Evolutionary conservation across 2,888 invertebrate species (phyloP).

Genomic region (Campoplex nolae): DNA sequence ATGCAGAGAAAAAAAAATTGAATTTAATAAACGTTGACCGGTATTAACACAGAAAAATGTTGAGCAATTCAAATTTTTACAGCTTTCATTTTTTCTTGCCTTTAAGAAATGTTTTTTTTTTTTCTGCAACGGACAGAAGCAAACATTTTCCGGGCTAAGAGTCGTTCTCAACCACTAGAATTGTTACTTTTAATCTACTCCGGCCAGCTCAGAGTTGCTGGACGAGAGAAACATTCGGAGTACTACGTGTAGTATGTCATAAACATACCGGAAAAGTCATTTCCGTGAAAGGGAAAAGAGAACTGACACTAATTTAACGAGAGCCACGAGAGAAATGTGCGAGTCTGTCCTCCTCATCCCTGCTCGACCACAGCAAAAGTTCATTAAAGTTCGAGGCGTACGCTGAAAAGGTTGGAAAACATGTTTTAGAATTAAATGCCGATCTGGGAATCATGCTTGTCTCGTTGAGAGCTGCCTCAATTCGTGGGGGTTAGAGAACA

Average conservation of each 20-base stretch:
- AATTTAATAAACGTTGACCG: not conserved
- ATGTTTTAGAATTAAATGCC: conserved; percentile 58
- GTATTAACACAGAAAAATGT: not conserved
- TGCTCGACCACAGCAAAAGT: conserved; percentile 56
- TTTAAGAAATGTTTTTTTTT: too few relatives aligned
- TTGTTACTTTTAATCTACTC: conserved; percentile 34
- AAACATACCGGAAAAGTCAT: conserved; percentile 42
- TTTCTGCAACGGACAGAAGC: not conserved
- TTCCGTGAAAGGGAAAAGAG: conserved; percentile 37
- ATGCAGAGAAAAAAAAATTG: not conserved
- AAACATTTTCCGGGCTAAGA: not conserved
- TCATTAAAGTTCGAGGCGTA: conserved; percentile 64
- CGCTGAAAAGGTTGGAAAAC: conserved; percentile 42
- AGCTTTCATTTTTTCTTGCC: not conserved
- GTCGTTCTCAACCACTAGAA: not conserved
- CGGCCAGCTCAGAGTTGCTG: not conserved
- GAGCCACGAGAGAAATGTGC: conserved; percentile 12
- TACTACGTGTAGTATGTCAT: conserved; percentile 23
- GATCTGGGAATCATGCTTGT: conserved; percentile 38
- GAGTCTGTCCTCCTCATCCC: conserved; percentile 15
- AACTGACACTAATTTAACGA: conserved; percentile 56
- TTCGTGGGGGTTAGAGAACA: not conserved
- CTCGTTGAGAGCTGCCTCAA: conserved; percentile 17
- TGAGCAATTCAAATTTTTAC: not conserved
- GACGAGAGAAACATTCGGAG: not conserved